Evolutionary conservation across 1,140 invertebrate species (phyloP).

Genomic region (Oedothorax gibbosus): DNA sequence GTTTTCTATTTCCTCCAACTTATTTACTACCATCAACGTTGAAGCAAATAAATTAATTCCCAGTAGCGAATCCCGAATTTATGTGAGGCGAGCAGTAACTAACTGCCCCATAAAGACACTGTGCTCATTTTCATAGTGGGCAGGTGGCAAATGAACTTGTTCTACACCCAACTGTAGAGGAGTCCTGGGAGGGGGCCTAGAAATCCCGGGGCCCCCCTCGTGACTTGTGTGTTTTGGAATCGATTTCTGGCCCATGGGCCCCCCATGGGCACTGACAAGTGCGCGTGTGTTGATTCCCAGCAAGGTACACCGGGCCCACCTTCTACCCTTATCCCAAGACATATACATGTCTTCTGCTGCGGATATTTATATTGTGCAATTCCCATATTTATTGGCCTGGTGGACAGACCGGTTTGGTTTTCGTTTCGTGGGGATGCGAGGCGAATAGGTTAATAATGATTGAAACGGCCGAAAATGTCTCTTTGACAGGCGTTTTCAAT

Average conservation of each 20-base stretch:
- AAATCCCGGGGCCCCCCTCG: constrained; percentile 3
- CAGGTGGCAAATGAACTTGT: constrained; percentile 59
- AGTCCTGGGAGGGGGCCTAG: neutral
- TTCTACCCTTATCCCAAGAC: neutral
- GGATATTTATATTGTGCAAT: constrained; percentile 22
- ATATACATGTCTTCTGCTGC: neutral
- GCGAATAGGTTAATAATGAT: constrained; percentile 42
- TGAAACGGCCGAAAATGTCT: constrained; percentile 31
- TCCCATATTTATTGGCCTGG: neutral
- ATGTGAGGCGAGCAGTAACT: constrained; percentile 14
- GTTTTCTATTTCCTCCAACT: no score
- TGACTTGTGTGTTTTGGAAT: constrained; percentile 35
- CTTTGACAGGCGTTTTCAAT: constrained; percentile 20
- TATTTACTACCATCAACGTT: neutral
- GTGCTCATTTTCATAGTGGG: constrained; percentile 45
- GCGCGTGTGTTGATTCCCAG: constrained; percentile 53
- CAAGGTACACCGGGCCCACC: constrained; percentile 7
- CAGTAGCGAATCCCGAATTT: constrained; percentile 42
- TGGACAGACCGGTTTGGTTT: constrained; percentile 31
- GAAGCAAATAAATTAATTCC: constrained; percentile 17
- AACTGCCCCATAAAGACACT: constrained; percentile 52
- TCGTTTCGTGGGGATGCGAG: neutral
- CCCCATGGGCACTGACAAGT: constrained; percentile 44
- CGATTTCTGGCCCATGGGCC: constrained; percentile 27
- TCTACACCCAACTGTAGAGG: constrained; percentile 14